phyloP scores from a whole-genome alignment of 2,797 vertebrate genomes.

The Myotis pilosus region DNA sequence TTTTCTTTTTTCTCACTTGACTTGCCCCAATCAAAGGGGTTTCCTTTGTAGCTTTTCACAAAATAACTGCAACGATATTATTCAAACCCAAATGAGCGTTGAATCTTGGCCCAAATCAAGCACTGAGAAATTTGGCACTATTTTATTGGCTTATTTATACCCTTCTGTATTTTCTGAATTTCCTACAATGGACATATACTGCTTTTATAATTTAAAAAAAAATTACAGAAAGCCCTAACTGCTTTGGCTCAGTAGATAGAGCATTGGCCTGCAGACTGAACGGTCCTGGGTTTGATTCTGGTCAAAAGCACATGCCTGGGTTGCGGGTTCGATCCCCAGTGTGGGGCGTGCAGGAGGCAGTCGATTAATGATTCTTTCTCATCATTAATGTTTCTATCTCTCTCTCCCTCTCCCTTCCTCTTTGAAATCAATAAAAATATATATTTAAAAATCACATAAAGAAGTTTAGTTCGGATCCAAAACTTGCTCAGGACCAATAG shows the following conservation, averaged over 20 bases:
- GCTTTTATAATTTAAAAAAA: neutral
- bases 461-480: constrained; percentile 22
- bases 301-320: too few relatives aligned
- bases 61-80: neutral
- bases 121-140: neutral
- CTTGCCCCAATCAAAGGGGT: constrained; percentile 12
- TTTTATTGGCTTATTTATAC: constrained; percentile 7
- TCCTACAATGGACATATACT: neutral
- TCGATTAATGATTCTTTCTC: too few relatives aligned
- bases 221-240: neutral
- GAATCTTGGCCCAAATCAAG: constrained; percentile 25
- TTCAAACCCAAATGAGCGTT: constrained; percentile 42
- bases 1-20: neutral
- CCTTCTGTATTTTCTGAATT: constrained; percentile 9
- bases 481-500: neutral
- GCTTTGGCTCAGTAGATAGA: too few relatives aligned
- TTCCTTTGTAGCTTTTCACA: constrained; percentile 29
- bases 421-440: too few relatives aligned
- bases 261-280: too few relatives aligned
- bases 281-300: too few relatives aligned
- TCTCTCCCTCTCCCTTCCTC: too few relatives aligned
- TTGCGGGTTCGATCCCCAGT: too few relatives aligned
- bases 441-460: neutral
- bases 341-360: too few relatives aligned
- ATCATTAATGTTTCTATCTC: too few relatives aligned